These are phyloP conservation scores for Ommatoiulus sabulosus DNA, from an alignment of 2,888 invertebrate genomes.

Conservation along the genomic window DNA sequence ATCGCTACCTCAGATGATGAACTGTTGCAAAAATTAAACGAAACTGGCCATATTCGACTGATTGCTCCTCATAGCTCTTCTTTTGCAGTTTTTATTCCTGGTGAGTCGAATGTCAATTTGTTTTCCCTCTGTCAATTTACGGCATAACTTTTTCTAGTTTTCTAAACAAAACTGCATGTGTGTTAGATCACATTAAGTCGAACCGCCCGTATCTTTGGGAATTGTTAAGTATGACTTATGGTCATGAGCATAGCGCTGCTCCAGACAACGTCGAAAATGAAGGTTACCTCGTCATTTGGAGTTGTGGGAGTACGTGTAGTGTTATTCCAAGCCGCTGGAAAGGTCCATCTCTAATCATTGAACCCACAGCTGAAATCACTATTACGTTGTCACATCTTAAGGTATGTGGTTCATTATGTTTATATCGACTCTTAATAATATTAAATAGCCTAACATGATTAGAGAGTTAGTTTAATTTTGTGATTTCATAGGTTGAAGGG, in stretches of 20 bases:
- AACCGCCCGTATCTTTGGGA: conserved; percentile 67
- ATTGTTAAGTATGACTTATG: conserved; percentile 69
- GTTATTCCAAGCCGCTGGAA: conserved; percentile 64
- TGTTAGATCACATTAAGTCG: conserved; percentile 63
- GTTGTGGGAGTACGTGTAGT: conserved; percentile 59
- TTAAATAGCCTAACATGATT: not conserved
- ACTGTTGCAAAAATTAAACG: conserved; percentile 69
- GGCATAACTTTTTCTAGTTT: not conserved
- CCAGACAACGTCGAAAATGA: conserved; percentile 57
- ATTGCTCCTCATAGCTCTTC: conserved; percentile 66
- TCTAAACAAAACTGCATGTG: not conserved
- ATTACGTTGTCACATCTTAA: conserved; percentile 69
- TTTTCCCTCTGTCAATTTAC: not conserved
- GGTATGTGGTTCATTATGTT: conserved; percentile 62
- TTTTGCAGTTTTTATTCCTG: conserved; percentile 69
- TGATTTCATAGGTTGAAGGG: conserved; percentile 66
- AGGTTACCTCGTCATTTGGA: conserved; percentile 67
- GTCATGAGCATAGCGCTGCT: conserved; percentile 65
- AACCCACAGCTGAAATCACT: conserved; percentile 69
- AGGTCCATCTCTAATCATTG: conserved; percentile 67
- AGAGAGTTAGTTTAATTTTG: not conserved
- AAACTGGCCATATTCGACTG: conserved; percentile 68
- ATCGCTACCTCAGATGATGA: conserved; percentile 66
- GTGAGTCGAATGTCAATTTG: conserved; percentile 21
- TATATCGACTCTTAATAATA: not conserved